Evolutionary conservation across 2,797 vertebrate species (phyloP).

Genomic region (Pseudomugil gertrudae): DNA sequence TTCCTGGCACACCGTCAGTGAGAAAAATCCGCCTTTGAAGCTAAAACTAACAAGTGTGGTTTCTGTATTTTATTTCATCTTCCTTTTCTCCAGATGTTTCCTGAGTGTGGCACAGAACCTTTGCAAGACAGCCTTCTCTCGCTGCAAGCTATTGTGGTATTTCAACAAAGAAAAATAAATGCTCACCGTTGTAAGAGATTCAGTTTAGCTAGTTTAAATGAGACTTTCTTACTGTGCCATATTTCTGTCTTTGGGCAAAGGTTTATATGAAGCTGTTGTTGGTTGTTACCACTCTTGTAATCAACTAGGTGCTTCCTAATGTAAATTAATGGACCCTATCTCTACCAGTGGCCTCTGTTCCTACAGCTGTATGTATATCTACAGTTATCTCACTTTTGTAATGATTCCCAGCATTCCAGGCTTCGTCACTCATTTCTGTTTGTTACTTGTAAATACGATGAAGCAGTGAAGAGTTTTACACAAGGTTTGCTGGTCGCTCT

Average conservation of each 20-base stretch:
- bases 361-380: slow-evolving; percentile 90
- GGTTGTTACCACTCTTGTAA: slow-evolving; percentile 94
- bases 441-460: slow-evolving; percentile 88
- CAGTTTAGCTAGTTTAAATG: slow-evolving; percentile 87
- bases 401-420: slow-evolving; percentile 92
- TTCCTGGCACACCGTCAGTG: neutral
- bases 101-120: slow-evolving; percentile 74
- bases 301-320: slow-evolving; percentile 94
- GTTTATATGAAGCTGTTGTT: slow-evolving; percentile 93
- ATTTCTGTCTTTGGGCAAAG: slow-evolving; percentile 91
- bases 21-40: slow-evolving; percentile 32
- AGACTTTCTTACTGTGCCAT: slow-evolving; percentile 89
- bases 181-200: slow-evolving; percentile 76
- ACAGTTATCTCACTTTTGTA: slow-evolving; percentile 91
- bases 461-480: slow-evolving; percentile 87
- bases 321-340: slow-evolving; percentile 91
- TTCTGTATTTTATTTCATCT: slow-evolving; percentile 57
- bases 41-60: slow-evolving; percentile 45
- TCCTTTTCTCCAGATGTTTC: slow-evolving; percentile 80
- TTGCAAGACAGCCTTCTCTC: slow-evolving; percentile 77
- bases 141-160: slow-evolving; percentile 81
- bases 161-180: slow-evolving; percentile 38
- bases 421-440: slow-evolving; percentile 85
- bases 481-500: slow-evolving; percentile 77
- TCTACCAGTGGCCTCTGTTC: slow-evolving; percentile 92